Evolutionary conservation across 1,140 invertebrate genomes (phyloP).

Genomic region (Arion vulgaris): DNA sequence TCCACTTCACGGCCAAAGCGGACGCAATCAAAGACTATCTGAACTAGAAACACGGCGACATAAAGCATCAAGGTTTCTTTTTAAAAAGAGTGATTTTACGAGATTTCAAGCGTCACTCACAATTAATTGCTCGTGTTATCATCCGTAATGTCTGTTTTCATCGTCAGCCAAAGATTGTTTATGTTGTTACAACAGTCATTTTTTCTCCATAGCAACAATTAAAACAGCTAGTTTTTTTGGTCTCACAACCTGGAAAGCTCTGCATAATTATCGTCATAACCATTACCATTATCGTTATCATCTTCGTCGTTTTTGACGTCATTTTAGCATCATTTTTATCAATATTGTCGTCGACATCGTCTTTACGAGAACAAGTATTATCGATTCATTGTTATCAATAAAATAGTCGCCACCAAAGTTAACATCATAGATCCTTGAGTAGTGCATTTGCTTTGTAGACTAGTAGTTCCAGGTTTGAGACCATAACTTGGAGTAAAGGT

Average conservation of each 20-base stretch:
- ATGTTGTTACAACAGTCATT: background rate
- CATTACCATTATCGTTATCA: no score
- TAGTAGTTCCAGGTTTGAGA: no score
- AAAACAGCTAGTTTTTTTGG: background rate
- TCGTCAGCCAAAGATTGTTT: background rate
- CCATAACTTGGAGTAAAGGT: no score
- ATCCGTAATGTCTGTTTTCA: background rate
- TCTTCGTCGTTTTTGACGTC: no score
- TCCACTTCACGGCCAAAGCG: background rate
- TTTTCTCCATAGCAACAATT: background rate
- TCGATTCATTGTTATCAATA: no score
- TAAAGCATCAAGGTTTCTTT: background rate
- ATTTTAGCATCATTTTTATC: no score
- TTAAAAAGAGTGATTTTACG: background rate
- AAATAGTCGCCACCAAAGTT: no score
- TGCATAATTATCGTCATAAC: background rate
- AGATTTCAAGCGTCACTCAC: background rate
- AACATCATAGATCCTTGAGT: no score
- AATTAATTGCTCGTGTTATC: background rate
- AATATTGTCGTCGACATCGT: no score
- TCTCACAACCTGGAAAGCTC: background rate
- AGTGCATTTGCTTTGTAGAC: no score
- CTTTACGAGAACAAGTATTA: no score
- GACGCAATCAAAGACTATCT: no score
- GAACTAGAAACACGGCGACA: background rate